Percentiles rank a stretch among this genome's conserved stretches.
phyloP scores from a whole-genome alignment of 2,888 invertebrate species.

The Agrotis puta region DNA sequence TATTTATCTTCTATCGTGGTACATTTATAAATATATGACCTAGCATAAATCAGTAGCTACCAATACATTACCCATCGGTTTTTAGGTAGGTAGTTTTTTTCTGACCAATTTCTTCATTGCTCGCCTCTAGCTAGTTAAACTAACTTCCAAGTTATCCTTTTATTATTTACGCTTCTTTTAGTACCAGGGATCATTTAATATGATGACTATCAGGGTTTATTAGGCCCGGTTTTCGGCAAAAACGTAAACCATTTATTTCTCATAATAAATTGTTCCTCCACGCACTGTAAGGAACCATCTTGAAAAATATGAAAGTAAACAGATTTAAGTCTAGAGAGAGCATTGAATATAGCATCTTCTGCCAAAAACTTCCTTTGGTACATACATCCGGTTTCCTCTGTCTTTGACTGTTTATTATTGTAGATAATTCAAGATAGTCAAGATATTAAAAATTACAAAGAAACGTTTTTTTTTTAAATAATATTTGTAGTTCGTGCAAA shows the following conservation, averaged over 20 bases:
- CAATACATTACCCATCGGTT: not conserved
- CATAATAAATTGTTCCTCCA: not conserved
- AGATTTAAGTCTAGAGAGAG: not conserved
- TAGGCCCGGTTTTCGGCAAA: not conserved
- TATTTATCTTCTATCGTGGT: too few species aligned
- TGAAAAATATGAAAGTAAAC: not conserved
- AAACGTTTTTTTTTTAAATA: too few species aligned
- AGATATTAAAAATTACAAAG: too few species aligned
- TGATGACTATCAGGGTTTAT: not conserved
- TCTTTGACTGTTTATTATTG: not conserved
- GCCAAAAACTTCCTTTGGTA: not conserved
- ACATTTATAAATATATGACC: too few species aligned
- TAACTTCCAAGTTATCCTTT: slow-evolving; percentile 3
- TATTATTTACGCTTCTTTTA: not conserved
- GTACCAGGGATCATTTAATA: not conserved
- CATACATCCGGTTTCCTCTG: not conserved
- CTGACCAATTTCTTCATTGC: too few species aligned
- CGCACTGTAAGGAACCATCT: not conserved
- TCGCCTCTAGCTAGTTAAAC: not conserved
- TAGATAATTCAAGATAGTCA: too few species aligned
- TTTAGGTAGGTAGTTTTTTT: too few species aligned
- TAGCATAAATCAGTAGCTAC: too few species aligned
- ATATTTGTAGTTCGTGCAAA: too few species aligned
- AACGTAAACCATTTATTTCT: not conserved
- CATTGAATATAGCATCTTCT: not conserved